Conservation (phyloP, 2,797 vertebrate genomes). For the Semaprochilodus insignis region DNA sequence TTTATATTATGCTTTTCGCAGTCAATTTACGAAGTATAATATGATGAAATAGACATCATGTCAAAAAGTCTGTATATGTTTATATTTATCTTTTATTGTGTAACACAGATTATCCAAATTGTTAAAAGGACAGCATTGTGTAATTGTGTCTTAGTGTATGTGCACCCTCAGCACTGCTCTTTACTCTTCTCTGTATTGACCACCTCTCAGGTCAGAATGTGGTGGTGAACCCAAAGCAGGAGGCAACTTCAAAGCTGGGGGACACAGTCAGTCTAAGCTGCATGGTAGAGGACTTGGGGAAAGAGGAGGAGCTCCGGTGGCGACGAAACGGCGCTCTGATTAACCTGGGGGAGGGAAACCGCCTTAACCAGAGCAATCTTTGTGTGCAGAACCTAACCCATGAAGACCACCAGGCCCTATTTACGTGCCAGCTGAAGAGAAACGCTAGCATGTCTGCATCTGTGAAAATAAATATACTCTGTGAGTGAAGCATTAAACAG, state of each 20-base stretch:
- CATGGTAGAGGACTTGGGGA: neutral
- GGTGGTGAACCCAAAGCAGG: neutral
- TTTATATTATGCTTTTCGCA: too few species aligned
- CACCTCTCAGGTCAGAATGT: neutral
- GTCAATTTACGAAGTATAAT: too few species aligned
- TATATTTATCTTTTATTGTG: too few species aligned
- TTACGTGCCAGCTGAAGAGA: neutral
- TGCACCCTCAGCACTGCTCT: neutral
- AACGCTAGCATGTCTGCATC: neutral
- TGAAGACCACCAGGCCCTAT: neutral
- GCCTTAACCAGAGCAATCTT: neutral
- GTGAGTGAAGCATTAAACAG: neutral
- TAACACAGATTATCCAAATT: neutral
- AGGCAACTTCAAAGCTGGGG: neutral
- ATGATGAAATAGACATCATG: too few species aligned
- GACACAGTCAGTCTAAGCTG: neutral
- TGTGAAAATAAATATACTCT: neutral
- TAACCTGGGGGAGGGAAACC: neutral
- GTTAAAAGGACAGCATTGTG: too few species aligned
- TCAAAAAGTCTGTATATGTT: too few species aligned
- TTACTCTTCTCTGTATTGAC: neutral
- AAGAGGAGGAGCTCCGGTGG: neutral
- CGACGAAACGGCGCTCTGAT: neutral
- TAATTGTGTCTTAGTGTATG: neutral
- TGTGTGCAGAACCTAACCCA: neutral